Conservation (phyloP, 1,140 invertebrate species). For the Orius laevigatus region DNA sequence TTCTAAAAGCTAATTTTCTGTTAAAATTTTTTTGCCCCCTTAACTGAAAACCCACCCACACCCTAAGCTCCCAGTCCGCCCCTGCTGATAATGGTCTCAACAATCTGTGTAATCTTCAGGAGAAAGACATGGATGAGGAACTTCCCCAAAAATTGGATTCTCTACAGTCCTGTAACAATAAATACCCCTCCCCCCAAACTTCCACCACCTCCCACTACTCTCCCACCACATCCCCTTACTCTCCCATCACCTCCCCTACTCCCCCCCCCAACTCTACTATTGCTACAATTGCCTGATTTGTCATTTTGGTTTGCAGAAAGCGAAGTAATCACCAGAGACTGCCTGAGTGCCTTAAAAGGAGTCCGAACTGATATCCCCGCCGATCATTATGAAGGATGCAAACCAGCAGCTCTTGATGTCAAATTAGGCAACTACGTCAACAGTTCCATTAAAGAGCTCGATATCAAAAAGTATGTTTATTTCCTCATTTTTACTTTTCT, state of each 20-base stretch:
- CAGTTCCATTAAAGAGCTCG: conserved; percentile 68
- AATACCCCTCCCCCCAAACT: no score
- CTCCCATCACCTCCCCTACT: neutral
- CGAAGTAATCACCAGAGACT: conserved; percentile 66
- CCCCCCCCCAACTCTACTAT: neutral
- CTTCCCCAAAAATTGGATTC: no score
- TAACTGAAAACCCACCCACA: no score
- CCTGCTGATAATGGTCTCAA: no score
- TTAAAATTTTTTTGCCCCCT: no score
- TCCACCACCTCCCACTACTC: no score
- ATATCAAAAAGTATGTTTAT: conserved; percentile 51
- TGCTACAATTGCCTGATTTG: conserved; percentile 1
- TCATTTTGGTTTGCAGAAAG: conserved; percentile 40
- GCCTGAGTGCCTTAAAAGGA: conserved; percentile 59
- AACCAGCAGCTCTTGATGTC: conserved; percentile 58
- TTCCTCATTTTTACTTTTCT: neutral
- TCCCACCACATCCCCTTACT: no score
- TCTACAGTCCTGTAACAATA: no score
- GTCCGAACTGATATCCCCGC: conserved; percentile 76
- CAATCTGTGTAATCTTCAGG: no score
- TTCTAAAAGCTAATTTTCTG: no score
- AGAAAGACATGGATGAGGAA: no score
- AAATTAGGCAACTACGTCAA: conserved; percentile 74
- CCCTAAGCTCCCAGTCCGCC: no score
- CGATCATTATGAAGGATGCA: conserved; percentile 78